phyloP scores from a whole-genome alignment of 2,113 vertebrate species.

The Crotalus viridis region DNA sequence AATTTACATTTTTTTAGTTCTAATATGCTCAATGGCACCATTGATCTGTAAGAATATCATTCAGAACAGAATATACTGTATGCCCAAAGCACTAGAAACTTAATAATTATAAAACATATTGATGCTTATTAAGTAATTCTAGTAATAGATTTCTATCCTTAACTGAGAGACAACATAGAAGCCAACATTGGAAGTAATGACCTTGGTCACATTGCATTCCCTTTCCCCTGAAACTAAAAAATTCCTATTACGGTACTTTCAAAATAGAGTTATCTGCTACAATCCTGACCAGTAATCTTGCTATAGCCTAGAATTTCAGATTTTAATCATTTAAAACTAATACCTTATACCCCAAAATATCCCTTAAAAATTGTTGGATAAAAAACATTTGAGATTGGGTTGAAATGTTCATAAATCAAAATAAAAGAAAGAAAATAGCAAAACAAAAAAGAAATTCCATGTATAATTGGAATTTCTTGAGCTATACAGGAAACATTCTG shows the following conservation, averaged over 20 bases:
- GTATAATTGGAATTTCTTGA: background rate
- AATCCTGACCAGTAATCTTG: background rate
- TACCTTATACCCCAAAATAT: background rate
- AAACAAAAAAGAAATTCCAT: background rate
- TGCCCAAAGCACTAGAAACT: conserved; percentile 47
- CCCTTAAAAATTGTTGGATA: background rate
- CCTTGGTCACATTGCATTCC: background rate
- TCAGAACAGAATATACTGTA: conserved; percentile 51
- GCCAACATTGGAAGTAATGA: background rate
- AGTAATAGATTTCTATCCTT: background rate
- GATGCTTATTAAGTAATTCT: background rate
- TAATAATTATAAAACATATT: conserved; percentile 3
- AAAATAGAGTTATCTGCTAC: background rate
- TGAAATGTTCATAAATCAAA: background rate
- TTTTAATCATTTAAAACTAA: background rate
- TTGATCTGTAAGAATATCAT: conserved; percentile 56
- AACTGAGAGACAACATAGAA: background rate
- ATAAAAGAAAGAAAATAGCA: background rate
- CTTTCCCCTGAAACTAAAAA: background rate
- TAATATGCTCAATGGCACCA: conserved; percentile 33
- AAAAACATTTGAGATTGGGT: background rate
- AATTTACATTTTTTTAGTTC: conserved; percentile 45
- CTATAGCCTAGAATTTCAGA: background rate
- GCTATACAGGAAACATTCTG: background rate
- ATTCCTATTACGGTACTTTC: background rate